These are phyloP conservation scores for Chrysemys picta DNA, from an alignment of 2,113 vertebrate species.

Conservation along the genomic window DNA sequence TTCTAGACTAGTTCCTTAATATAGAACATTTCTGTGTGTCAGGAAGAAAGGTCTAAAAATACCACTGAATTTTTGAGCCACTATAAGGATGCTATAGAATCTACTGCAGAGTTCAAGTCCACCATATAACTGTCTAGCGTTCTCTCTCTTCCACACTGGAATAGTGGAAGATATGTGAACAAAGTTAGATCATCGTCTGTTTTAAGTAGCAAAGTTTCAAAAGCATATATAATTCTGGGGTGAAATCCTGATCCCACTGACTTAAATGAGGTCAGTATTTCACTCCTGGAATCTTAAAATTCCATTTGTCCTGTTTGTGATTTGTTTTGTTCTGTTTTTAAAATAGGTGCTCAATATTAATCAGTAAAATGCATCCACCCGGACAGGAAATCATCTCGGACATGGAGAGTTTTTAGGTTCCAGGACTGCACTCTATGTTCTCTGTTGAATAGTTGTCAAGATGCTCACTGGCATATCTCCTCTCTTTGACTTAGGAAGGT, in stretches of 20 bases:
- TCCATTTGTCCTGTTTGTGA: background rate
- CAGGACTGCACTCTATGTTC: background rate
- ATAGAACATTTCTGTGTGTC: background rate
- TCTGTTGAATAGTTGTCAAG: background rate
- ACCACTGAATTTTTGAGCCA: background rate
- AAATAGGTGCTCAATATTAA: background rate
- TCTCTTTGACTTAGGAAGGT: background rate
- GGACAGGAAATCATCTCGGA: background rate
- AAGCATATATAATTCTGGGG: background rate
- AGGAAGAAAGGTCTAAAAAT: background rate
- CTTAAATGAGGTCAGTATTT: background rate
- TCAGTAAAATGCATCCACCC: background rate
- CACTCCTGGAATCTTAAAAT: background rate
- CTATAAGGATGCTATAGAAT: background rate
- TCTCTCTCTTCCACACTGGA: background rate
- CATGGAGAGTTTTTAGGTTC: background rate
- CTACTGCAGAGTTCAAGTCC: background rate
- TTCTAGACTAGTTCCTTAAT: background rate
- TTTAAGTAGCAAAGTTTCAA: background rate
- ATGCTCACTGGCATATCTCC: background rate
- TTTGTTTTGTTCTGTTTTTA: background rate
- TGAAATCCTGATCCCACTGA: background rate
- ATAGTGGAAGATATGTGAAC: background rate
- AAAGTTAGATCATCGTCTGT: background rate
- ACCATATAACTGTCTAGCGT: background rate